Evolutionary conservation across 30 jellyfish, hydroid and myxozoan genomes (phyloP).

Genomic region (Aurelia aurita): DNA sequence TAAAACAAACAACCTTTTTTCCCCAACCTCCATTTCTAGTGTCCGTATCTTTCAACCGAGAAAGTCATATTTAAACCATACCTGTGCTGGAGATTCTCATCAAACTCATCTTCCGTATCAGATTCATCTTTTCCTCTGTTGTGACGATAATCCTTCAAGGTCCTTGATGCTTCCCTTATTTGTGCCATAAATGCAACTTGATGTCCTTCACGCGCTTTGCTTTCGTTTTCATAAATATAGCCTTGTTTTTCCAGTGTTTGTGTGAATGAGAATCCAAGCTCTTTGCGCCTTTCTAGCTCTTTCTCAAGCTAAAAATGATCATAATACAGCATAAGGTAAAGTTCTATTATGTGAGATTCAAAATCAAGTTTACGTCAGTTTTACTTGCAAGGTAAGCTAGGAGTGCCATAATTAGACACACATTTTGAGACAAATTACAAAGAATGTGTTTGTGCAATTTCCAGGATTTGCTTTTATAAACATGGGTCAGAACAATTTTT

Average conservation of each 20-base stretch:
- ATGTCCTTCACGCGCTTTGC: conserved; percentile 79
- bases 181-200: conserved; percentile 95
- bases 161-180: conserved; percentile 81
- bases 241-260: conserved; percentile 66
- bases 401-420: too few species aligned
- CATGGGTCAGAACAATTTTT: too few species aligned
- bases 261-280: conserved; percentile 68
- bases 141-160: conserved; percentile 66
- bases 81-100: conserved; percentile 88
- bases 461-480: too few species aligned
- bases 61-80: background rate
- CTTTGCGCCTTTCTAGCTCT: conserved; percentile 91
- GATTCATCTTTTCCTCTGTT: conserved; percentile 63
- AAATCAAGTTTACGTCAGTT: too few species aligned
- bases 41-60: too few species aligned
- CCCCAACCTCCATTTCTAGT: too few species aligned
- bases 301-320: conserved; percentile 73
- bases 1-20: too few species aligned
- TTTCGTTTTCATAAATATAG: conserved; percentile 69
- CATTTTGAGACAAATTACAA: too few species aligned
- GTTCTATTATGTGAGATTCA: too few species aligned
- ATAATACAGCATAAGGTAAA: too few species aligned
- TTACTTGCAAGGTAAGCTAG: too few species aligned
- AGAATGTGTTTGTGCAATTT: too few species aligned
- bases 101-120: conserved; percentile 69